Evolutionary conservation across 64 coral and sea anemone genomes (phyloP).

Genomic region (Trachythela sp.): DNA sequence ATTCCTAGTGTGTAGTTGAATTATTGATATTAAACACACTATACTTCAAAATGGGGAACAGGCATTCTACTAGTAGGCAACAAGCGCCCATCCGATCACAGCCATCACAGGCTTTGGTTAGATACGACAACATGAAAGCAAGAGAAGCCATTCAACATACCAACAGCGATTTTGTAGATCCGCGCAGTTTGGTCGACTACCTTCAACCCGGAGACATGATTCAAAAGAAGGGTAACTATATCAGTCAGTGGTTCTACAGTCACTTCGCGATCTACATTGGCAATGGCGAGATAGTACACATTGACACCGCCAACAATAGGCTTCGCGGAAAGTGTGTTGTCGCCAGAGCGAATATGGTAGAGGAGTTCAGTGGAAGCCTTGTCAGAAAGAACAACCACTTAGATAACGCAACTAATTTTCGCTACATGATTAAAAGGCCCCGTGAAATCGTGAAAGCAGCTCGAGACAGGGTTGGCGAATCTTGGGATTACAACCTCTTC

Average conservation of each 20-base stretch:
- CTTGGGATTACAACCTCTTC: not conserved
- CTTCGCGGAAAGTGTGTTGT: not conserved
- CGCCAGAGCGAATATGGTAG: not conserved
- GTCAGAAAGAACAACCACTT: not conserved
- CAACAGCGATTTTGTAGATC: not conserved
- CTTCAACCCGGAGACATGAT: not conserved
- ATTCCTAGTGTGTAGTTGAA: too few relatives aligned
- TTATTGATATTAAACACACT: too few relatives aligned
- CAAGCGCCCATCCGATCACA: not conserved
- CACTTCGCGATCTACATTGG: conserved; percentile 7
- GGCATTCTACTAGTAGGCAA: not conserved
- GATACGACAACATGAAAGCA: not conserved
- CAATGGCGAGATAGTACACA: not conserved
- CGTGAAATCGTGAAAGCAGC: not conserved
- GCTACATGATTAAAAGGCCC: not conserved
- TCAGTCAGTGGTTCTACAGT: not conserved
- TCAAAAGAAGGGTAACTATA: not conserved
- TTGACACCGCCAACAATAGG: not conserved
- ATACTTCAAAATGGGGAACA: not conserved
- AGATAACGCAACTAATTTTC: not conserved
- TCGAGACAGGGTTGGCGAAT: not conserved
- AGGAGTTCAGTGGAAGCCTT: not conserved
- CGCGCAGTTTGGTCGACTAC: not conserved
- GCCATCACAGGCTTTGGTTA: not conserved
- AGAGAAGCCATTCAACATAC: not conserved